phyloP scores from a whole-genome alignment of 2,797 vertebrate species.

The Acrossocheilus fasciatus region DNA sequence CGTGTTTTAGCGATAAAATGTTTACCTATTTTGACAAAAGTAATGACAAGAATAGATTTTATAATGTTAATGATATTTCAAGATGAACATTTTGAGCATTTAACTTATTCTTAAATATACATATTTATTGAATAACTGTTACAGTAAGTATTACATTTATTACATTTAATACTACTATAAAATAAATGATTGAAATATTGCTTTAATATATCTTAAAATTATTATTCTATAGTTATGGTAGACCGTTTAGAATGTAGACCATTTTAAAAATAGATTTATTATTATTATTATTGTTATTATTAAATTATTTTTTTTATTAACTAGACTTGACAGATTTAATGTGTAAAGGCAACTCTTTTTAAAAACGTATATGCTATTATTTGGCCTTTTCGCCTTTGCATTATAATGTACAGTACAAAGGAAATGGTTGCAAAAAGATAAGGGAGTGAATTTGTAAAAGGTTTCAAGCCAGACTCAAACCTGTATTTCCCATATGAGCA shows the following conservation, averaged over 20 bases:
- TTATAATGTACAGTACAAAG: not conserved
- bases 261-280: too few species aligned
- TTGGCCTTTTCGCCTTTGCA: not conserved
- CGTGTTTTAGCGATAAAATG: not conserved
- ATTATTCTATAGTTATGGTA: too few species aligned
- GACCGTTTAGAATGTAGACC: too few species aligned
- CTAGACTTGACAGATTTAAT: too few species aligned
- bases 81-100: not conserved
- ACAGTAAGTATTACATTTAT: not conserved
- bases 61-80: not conserved
- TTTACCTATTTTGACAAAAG: not conserved
- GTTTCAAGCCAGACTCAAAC: not conserved
- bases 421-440: not conserved
- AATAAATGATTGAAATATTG: not conserved
- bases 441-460: not conserved
- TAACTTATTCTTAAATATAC: not conserved
- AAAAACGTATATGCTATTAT: not conserved
- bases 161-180: not conserved
- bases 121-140: not conserved
- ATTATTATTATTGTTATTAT: too few species aligned
- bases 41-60: not conserved
- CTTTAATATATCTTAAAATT: not conserved
- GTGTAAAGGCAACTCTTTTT: not conserved
- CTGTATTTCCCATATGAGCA: slow-evolving; percentile 3
- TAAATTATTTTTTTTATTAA: too few species aligned